Percentiles rank a stretch among this genome's conserved stretches.
Conservation (phyloP, 1,140 invertebrate species). For the Drosophila oshimai region DNA sequence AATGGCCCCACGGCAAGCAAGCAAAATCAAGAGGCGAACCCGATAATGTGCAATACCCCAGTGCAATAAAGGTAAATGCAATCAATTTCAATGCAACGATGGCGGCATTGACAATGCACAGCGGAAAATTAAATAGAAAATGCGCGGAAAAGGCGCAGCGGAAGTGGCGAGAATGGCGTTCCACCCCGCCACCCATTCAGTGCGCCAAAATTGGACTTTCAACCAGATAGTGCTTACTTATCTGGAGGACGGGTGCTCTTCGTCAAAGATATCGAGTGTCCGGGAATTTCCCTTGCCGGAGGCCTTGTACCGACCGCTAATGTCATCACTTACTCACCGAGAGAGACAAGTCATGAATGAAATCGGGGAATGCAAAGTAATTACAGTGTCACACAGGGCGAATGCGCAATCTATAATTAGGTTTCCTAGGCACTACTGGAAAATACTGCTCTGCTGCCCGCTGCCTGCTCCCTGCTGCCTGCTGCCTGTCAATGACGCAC, state of each 20-base stretch:
- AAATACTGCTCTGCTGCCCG: slow-evolving; percentile 5
- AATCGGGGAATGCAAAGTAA: slow-evolving; percentile 52
- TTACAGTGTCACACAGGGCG: slow-evolving; percentile 44
- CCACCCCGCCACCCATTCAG: slow-evolving; percentile 1
- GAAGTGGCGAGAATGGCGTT: slow-evolving; percentile 21
- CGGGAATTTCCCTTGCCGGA: neutral
- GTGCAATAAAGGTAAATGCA: slow-evolving; percentile 77
- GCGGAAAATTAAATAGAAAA: slow-evolving; percentile 72
- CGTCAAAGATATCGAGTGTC: slow-evolving; percentile 4
- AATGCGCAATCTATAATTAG: slow-evolving; percentile 70
- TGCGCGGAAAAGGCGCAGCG: slow-evolving; percentile 29
- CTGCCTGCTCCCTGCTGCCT: slow-evolving; percentile 9
- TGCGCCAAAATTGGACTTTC: neutral
- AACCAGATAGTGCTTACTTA: neutral
- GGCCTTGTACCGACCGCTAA: neutral
- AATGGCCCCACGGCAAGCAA: slow-evolving; percentile 2
- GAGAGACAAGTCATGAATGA: slow-evolving; percentile 53
- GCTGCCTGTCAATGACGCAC: slow-evolving; percentile 47
- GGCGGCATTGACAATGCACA: slow-evolving; percentile 37
- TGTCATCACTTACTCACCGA: slow-evolving; percentile 35
- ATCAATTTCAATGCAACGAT: slow-evolving; percentile 69
- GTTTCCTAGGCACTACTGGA: slow-evolving; percentile 17
- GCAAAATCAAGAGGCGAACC: slow-evolving; percentile 2
- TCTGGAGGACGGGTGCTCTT: slow-evolving; percentile 15
- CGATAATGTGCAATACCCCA: slow-evolving; percentile 45